Evolutionary conservation across 1,140 invertebrate species (phyloP), one percentile per base, ranked within the genome.

Genomic region (Bombyx mandarina): DNA sequence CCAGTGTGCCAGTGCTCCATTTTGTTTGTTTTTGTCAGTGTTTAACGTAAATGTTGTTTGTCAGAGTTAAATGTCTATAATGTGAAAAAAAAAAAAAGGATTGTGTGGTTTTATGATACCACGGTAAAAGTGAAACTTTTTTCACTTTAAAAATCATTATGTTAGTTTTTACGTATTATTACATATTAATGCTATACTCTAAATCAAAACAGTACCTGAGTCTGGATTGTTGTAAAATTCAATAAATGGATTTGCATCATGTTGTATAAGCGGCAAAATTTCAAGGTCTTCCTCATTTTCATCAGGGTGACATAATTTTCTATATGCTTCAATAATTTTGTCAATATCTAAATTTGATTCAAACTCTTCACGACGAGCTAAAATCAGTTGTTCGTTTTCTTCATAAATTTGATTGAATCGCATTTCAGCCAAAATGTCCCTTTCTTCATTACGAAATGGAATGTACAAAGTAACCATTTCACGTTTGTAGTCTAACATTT

Each of bases 391-490:
- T 46, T 55, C 44, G 10, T 55, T 46, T 46, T 55, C 53, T 46
- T 55, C 43, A 55, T 55, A 55, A 12, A 55, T 45, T 26, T 55
- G 9, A 45, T 45, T 45, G 35, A 45, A 55, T 55, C 22, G 53
- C 53, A 46, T 45, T 46, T 55, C 44, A 45, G 53, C n/a, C 2
- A 55, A 10, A 46, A 55, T 22, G 43, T 55, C 53, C 53, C n/a
- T 45, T 55, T 55, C 53, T 55, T 55, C 53, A 55, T 55, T 46
- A 55, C 53, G 53, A 55, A 55, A 55, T 50, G 49, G 49, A 50
- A 50, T 45, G 53, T 55, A 46, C 53, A 55, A 55, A 45, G 53
- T 55, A 55, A 55, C 53, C 53, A 55, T 55, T 55, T 55, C 53
- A 18, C 53, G 43, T 46, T 46, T 55, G 53, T 55, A 55, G 53